Conservation (phyloP, 2,888 invertebrate species). For the Dolomedes plantarius region DNA sequence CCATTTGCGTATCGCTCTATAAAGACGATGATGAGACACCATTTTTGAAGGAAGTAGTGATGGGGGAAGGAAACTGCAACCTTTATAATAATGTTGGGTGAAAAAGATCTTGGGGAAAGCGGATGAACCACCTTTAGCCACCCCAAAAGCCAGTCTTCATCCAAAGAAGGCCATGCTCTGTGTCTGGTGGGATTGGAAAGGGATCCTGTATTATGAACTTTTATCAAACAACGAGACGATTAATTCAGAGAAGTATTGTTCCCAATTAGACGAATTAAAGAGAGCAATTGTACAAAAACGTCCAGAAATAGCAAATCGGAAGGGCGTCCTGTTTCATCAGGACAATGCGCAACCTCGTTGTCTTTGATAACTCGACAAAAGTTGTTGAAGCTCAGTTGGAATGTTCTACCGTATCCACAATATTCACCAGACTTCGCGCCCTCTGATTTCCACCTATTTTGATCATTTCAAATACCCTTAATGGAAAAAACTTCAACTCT, state of each 20-base stretch:
- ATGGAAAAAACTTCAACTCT: constrained; percentile 4
- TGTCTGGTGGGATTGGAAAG: constrained; percentile 20
- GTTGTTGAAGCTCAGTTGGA: constrained; percentile 1
- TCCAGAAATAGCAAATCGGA: constrained; percentile 16
- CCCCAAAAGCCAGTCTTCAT: constrained; percentile 32
- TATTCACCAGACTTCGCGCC: not conserved
- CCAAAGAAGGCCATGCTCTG: constrained; percentile 17
- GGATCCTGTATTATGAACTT: constrained; percentile 31
- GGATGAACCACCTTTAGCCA: constrained; percentile 20
- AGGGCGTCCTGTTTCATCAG: not conserved
- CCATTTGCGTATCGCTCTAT: constrained; percentile 16
- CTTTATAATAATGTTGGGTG: constrained; percentile 36
- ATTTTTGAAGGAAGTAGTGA: constrained; percentile 39
- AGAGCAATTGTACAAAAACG: constrained; percentile 8
- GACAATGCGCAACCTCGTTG: constrained; percentile 15
- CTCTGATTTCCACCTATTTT: not conserved
- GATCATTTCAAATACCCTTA: constrained; percentile 11
- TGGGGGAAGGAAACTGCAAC: constrained; percentile 36
- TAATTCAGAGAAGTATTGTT: constrained; percentile 26
- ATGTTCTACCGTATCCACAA: not conserved
- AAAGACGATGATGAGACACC: constrained; percentile 20
- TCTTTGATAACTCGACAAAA: constrained; percentile 33
- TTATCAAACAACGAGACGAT: constrained; percentile 35
- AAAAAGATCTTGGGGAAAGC: constrained; percentile 20
- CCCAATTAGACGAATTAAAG: constrained; percentile 32